phyloP scores from a whole-genome alignment of 2,113 vertebrate species.

The Calidris pugnax region DNA sequence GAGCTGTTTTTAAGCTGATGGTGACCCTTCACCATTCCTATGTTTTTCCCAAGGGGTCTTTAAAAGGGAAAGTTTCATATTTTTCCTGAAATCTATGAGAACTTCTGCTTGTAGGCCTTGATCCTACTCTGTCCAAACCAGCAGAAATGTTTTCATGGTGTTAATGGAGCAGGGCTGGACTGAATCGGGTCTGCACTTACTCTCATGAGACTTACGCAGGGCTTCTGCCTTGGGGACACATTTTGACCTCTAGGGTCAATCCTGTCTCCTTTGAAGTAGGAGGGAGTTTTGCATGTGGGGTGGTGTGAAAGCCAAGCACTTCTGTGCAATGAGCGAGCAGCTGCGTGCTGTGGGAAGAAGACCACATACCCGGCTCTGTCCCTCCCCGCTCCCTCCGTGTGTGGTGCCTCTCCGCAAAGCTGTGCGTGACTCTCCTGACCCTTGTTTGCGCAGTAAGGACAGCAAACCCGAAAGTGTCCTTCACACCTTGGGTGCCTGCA shows the following conservation, averaged over 20 bases:
- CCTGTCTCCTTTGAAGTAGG: slow-evolving; percentile 31
- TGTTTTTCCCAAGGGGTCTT: slow-evolving; percentile 37
- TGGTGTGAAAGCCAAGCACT: background rate
- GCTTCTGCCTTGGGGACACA: background rate
- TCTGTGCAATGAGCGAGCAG: background rate
- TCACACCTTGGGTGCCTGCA: background rate
- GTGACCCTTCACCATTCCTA: slow-evolving; percentile 12
- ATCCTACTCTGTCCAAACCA: background rate
- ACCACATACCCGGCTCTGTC: background rate
- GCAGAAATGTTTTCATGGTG: slow-evolving; percentile 18
- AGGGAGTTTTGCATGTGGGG: background rate
- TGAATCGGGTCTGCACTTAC: background rate
- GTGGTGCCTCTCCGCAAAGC: background rate
- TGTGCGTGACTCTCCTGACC: background rate
- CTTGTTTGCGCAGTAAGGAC: background rate
- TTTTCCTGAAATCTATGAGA: slow-evolving; percentile 27
- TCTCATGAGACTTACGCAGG: background rate
- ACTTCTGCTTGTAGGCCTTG: background rate
- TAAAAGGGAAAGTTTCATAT: slow-evolving; percentile 16
- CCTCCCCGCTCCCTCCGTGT: background rate
- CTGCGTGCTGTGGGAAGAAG: slow-evolving; percentile 6
- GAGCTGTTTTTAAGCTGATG: slow-evolving; percentile 37
- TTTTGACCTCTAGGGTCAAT: slow-evolving; percentile 27
- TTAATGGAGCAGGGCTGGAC: background rate
- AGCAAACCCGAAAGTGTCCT: background rate